phyloP scores from a whole-genome alignment of 2,113 vertebrate species.

The Chloropsis hardwickii region DNA sequence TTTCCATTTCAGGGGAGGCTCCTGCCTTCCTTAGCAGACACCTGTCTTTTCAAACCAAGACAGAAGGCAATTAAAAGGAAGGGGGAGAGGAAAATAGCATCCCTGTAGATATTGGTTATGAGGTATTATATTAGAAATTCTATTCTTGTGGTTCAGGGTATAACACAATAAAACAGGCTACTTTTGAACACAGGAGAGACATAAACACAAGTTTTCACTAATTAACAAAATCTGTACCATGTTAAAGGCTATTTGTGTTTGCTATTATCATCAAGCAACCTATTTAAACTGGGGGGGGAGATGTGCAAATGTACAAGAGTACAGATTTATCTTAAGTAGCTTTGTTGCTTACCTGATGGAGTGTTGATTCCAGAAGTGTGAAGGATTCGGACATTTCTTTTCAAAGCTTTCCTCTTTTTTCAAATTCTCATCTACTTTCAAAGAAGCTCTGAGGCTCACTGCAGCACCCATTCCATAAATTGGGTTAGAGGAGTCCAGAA shows the following conservation, averaged over 20 bases:
- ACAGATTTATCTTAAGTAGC: not conserved
- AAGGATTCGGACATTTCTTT: not conserved
- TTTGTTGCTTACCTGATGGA: not conserved
- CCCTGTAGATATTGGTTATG: not conserved
- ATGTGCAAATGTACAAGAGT: not conserved
- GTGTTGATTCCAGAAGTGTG: not conserved
- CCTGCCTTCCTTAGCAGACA: no score
- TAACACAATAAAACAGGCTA: not conserved
- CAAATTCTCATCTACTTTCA: not conserved
- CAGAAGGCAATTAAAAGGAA: not conserved
- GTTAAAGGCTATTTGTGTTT: not conserved
- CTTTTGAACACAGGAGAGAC: not conserved
- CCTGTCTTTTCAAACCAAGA: no score
- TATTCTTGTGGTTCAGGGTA: not conserved
- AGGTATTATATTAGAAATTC: not conserved
- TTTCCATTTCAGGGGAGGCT: no score
- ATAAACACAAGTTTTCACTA: not conserved
- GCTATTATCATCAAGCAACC: not conserved
- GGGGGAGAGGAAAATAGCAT: not conserved
- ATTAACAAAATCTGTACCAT: not conserved
- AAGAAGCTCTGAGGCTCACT: not conserved
- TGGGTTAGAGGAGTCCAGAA: not conserved
- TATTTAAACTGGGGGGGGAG: not conserved
- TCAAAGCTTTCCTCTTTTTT: not conserved
- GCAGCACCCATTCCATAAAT: not conserved